Conservation (phyloP, 2,888 invertebrate genomes). For the Rhagophthalmus giganteus region DNA sequence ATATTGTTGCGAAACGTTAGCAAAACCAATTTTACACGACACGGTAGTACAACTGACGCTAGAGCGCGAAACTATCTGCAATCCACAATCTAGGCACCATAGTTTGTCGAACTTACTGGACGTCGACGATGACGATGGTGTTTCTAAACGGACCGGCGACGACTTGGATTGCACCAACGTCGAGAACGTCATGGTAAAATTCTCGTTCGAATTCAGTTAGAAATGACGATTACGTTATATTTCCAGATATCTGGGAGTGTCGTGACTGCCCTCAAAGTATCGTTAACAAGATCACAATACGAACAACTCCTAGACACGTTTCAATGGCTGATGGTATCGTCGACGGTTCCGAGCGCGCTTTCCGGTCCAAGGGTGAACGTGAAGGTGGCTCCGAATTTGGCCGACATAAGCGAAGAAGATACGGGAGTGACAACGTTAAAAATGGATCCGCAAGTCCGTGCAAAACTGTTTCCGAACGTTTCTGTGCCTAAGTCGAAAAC, state of each 20-base stretch:
- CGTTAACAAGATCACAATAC: slow-evolving; percentile 83
- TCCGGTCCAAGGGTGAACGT: slow-evolving; percentile 39
- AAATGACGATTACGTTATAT: too few species aligned
- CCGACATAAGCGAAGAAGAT: slow-evolving; percentile 56
- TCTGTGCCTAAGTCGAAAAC: slow-evolving; percentile 24
- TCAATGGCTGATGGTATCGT: slow-evolving; percentile 52
- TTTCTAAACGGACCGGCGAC: slow-evolving; percentile 15
- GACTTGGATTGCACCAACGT: slow-evolving; percentile 8
- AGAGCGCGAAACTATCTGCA: slow-evolving; percentile 45
- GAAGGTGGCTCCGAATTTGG: slow-evolving; percentile 40
- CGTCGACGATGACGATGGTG: slow-evolving; percentile 38
- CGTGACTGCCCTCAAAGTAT: slow-evolving; percentile 82
- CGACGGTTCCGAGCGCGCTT: slow-evolving; percentile 47
- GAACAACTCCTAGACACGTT: slow-evolving; percentile 82
- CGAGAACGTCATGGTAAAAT: slow-evolving; percentile 38
- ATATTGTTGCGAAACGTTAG: slow-evolving; percentile 73
- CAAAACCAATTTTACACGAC: slow-evolving; percentile 87
- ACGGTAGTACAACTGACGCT: slow-evolving; percentile 74
- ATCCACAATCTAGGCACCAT: slow-evolving; percentile 37
- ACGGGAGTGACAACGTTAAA: slow-evolving; percentile 58
- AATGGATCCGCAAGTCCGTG: slow-evolving; percentile 66
- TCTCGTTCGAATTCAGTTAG: neutral
- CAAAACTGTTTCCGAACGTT: slow-evolving; percentile 56
- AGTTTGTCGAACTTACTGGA: slow-evolving; percentile 48
- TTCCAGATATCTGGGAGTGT: slow-evolving; percentile 75